Evolutionary conservation across 2,888 invertebrate species (phyloP), one percentile per base, ranked within the genome.

Genomic region (Candidula unifasciata): DNA sequence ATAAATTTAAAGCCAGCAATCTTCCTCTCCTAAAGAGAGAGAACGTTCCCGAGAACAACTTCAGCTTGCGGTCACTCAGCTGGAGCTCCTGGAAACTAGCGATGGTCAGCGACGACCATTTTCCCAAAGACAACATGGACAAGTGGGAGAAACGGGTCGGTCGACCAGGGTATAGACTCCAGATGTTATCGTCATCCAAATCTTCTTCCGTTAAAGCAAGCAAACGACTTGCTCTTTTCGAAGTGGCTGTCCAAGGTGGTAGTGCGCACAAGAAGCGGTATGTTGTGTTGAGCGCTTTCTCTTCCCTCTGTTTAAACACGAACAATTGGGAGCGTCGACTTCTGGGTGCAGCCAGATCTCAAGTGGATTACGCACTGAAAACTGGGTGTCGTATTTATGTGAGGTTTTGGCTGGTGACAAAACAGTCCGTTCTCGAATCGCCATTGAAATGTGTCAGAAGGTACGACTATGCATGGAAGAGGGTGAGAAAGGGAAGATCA

Each of bases 41-140:
- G 83, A 86, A 87, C 16, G 87, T 89, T 21, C 82, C 90, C 3
- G 86, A 89, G 52, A 87, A 85, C 66, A 87, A 88, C 44, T 91
- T 90, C 85, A 77, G 82, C 10, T 80, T 89, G 24, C 88, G 86
- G 16, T 57, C 86, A n/a, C 76, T 87, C n/a, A 85, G 82, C 30
- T 91, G 91, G 91, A 88, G 89, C 35, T 83, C 86, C 18, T 91
- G 90, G 91, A 87, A 85, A 78, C 85, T 90, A 18, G 88, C 87
- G 3, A 85, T 87, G 10, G 82, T 83, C 6, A 82, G 87, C 35
- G 16, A 27, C 30, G 33, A 66, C 6, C 79, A 69, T 27, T 6
- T 64, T n/a, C 35, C 69, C 3, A 37, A 33, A 37, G 33, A 57
- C 3, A 60, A n/a, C 27, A 13, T 21, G 16, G 64, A 18, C 35